Evolutionary conservation across 2,113 vertebrate species (phyloP).

Genomic region (Colius striatus): DNA sequence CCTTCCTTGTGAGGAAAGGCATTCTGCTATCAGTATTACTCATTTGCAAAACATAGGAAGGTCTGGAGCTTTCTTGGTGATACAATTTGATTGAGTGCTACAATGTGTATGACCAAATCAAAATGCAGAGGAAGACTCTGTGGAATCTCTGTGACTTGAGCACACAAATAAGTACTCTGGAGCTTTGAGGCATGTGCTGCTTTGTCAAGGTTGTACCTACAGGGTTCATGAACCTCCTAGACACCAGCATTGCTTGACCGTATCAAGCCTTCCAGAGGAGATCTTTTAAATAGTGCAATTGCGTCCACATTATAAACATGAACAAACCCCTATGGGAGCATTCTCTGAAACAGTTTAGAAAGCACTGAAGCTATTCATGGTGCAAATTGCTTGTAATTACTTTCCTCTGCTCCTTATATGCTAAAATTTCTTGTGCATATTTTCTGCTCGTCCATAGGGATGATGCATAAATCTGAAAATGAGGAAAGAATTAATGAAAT

Average conservation of each 20-base stretch:
- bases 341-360: not conserved
- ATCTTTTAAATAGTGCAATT: not conserved
- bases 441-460: not conserved
- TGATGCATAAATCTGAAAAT: not conserved
- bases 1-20: fast-evolving
- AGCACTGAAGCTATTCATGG: not conserved
- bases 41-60: not conserved
- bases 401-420: not conserved
- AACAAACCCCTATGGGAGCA: not conserved
- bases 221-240: not conserved
- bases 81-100: not conserved
- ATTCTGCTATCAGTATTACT: not conserved
- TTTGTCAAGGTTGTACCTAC: not conserved
- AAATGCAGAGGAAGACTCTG: not conserved
- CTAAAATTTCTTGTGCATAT: not conserved
- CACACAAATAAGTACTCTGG: not conserved
- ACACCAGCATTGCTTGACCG: not conserved
- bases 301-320: not conserved
- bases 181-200: not conserved
- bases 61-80: not conserved
- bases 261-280: not conserved
- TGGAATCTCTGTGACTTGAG: not conserved
- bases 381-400: not conserved
- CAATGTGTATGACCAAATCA: not conserved
- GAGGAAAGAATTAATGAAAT: not conserved